Conservation (phyloP, 53 echinoderm and acorn worm species). For the Arbacia lixula region DNA sequence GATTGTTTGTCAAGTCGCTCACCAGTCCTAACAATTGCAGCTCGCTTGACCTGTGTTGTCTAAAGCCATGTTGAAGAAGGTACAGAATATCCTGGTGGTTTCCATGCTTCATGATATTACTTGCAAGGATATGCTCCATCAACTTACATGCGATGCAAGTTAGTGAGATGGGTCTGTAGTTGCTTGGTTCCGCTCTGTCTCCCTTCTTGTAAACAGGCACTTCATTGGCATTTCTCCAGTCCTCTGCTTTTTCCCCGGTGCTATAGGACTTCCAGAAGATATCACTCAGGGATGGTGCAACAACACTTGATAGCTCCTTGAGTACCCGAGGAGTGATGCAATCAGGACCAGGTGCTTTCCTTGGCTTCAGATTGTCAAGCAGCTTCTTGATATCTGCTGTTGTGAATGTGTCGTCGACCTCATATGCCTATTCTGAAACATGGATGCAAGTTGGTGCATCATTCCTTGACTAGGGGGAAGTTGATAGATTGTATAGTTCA, state of each 20-base stretch:
- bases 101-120: conserved; percentile 14
- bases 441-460: too few relatives aligned
- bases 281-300: conserved; percentile 18
- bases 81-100: conserved; percentile 12
- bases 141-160: neutral
- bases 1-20: conserved; percentile 19
- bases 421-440: too few relatives aligned
- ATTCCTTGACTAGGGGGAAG: too few relatives aligned
- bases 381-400: conserved; percentile 1
- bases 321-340: conserved; percentile 9
- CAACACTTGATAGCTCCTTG: neutral
- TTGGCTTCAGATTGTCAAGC: conserved; percentile 9
- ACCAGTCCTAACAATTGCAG: conserved; percentile 15
- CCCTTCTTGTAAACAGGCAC: conserved; percentile 19
- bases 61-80: conserved; percentile 38
- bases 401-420: neutral
- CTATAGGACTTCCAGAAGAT: conserved; percentile 12
- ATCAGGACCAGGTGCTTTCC: conserved; percentile 4
- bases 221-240: neutral
- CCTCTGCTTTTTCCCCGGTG: neutral
- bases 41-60: conserved; percentile 27
- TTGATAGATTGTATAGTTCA: too few relatives aligned
- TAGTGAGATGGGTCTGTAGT: conserved; percentile 14
- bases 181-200: neutral
- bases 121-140: conserved; percentile 11